Base-by-base conservation (phyloP, 2,797 vertebrate genomes). In the Sebastes taczanowskii region DNA sequence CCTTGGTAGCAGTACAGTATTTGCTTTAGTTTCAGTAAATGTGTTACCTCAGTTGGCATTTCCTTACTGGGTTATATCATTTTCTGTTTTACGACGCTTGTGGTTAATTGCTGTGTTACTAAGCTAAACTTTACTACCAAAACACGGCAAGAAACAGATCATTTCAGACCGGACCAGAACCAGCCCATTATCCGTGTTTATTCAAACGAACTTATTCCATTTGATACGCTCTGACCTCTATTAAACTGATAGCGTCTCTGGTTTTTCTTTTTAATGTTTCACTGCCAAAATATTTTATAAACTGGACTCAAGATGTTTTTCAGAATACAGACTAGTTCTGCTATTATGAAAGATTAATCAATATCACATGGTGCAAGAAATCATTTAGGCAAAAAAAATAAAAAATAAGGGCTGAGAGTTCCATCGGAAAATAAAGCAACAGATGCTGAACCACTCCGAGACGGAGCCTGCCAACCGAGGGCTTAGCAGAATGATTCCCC, bases 371-470 rank as follows among this genome's bases (percentile, higher is more conserved):
- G 84, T 80, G 86, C 79, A 75, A 93, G 81, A 91, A 91, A 93
- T 88, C 66, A 92, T 93, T 93, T 89, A 80, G 70, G 62, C n/a
- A 20, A 38, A 60, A 61, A 61, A 55, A 78, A 78, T 72, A 77
- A 34, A 34, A 58, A n/a, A 63, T 66, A 67, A 69, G 52, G 74
- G 60, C 74, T 34, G 42, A 74, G 80, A 77, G 78, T 58, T 92
- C 83, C 90, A 77, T 23, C 59, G 94, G 93, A 95, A 95, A 95
- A 93, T 91, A 79, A 84, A 92, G 92, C 88, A 91, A 89, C 95
- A 96, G 94, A 95, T 95, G 94, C 94, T 88, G 94, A 94, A 95
- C 76, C 87, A 87, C 92, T 95, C 91, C 76, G 72, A 81, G 83
- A 72, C 81, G 1, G 14, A 64, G 88, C 78, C 85, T 92, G 94